Base-by-base conservation (phyloP, 2,797 vertebrate genomes). In the Chrysocyon brachyurus region DNA sequence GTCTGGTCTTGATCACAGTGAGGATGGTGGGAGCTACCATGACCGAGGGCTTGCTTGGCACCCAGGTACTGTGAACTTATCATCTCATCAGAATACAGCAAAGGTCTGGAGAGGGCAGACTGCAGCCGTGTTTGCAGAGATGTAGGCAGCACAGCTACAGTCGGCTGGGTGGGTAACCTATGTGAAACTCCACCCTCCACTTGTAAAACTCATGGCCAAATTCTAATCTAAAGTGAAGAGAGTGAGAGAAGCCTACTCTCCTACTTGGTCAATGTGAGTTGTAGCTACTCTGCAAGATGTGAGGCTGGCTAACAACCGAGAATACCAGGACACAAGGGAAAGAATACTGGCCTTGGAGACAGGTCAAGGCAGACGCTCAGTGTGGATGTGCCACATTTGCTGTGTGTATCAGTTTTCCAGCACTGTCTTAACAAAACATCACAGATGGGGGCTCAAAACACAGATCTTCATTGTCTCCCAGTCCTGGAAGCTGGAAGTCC, bases 171-270 rank as follows among this genome's bases (percentile, higher is more conserved):
- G n/a, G 3, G 33, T 28, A 5, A 75, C 7, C 40, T 24, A 4
- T 0, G 17, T 5, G 2, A 11, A 10, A 33, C 33, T 3, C 9
- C 0, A 5, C 15, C 28, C 46, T n/a, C 19, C 5, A 1, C 31
- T 6, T 10, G 61, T 3, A 31, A 68, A 63, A 33, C 33, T 46
- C 87, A n/a, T 0, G 8, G 57, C 70, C 70, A 56, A 81, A 28
- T 6, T 88, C 70, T 19, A 81, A 24, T n/a, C 10, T 3, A 49
- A 61, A 54, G 17, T 0, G 40, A 61, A 89, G 59, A 17, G 0
- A 21, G 52, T 0, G 3, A 31, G n/a, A 11, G 16, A 49, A 4
- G 22, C 4, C 10, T 0, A 0, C 6, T 19, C 15, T 31, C n/a
- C 10, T 3, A 21, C 22, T 33, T 14, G 57, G 5, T 9, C 26